These are phyloP conservation scores for Eumaeus atala DNA, from an alignment of 1,140 invertebrate species.

Conservation along the genomic window DNA sequence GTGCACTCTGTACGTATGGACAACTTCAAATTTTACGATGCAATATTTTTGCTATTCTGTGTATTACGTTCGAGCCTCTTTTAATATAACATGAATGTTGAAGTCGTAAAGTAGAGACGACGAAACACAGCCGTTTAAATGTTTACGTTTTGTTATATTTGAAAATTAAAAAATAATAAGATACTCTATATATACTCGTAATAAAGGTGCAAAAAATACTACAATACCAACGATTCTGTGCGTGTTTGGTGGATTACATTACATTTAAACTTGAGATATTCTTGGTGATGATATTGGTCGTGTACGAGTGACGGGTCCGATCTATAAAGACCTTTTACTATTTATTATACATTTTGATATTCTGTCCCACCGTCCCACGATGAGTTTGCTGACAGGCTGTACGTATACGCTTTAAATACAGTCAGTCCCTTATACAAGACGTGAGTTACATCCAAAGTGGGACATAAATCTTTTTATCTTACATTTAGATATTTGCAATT, in stretches of 20 bases:
- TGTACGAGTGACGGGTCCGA: constrained; percentile 2
- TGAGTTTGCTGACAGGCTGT: constrained; percentile 13
- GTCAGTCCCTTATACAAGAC: constrained; percentile 8
- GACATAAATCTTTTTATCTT: constrained; percentile 45
- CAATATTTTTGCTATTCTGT: constrained; percentile 19
- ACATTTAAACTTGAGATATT: no score
- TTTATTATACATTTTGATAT: constrained; percentile 11
- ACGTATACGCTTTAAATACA: neutral
- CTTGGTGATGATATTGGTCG: neutral
- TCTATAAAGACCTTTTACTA: neutral
- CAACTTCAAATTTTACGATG: constrained; percentile 26
- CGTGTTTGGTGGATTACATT: no score
- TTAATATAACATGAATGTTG: constrained; percentile 4
- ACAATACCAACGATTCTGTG: no score
- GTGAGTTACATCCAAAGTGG: constrained; percentile 36
- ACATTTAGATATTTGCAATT: constrained; percentile 59
- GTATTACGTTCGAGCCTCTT: constrained; percentile 5
- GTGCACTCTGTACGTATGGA: constrained; percentile 16
- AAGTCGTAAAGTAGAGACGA: neutral
- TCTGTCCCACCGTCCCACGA: constrained; percentile 13
- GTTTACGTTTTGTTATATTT: no score
- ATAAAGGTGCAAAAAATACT: no score
- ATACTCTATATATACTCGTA: no score
- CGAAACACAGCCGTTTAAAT: neutral
- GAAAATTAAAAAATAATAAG: no score